Base-by-base conservation (phyloP, 2,888 invertebrate species). In the Phengaris arion region DNA sequence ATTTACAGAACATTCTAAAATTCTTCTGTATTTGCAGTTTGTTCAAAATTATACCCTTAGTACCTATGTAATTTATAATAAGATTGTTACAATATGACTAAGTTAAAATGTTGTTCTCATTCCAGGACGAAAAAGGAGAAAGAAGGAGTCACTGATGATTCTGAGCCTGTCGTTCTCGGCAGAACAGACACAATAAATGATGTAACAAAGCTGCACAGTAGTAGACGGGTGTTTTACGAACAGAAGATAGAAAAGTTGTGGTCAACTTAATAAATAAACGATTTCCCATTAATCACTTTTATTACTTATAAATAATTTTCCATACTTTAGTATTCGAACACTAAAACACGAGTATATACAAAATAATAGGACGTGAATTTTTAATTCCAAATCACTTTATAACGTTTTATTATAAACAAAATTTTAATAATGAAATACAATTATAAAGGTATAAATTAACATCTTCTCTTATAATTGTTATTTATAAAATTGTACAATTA, bases 391-490 rank as follows among this genome's bases (percentile, higher is more conserved):
- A 13, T 12, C 45, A 57, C 52, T 51, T n/a, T 35, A 45, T 10
- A 73, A 68, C 55, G 13, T 68, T 48, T 73, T 73, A 22, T 55
- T 76, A 76, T 75, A 75, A 57, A 51, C 9, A 75, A 74, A 51
- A 35, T 64, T 74, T 51, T 4, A 15, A 70, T 48, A 69, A n/a
- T 46, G 59, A 59, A 59, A 59, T 22, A 57, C 22, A 15, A 64
- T 64, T 64, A 64, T 64, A 64, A 4, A 64, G 7, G 64, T 64
- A 64, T 64, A 64, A 64, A 64, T 64, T 64, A 59, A 45, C 64
- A 13, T 72, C 54, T 72, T 54, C 46, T 22, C 13, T 54, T 72
- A 52, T 52, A 64, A 64, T 64, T 64, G 64, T 64, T 64, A 35
- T 64, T 45, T 64, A 4, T 10, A 7, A 59, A 64, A 64, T 64